Evolutionary conservation across 2,888 invertebrate genomes (phyloP), one percentile per base, ranked within the genome.

Genomic region (Oxycera nigricornis): DNA sequence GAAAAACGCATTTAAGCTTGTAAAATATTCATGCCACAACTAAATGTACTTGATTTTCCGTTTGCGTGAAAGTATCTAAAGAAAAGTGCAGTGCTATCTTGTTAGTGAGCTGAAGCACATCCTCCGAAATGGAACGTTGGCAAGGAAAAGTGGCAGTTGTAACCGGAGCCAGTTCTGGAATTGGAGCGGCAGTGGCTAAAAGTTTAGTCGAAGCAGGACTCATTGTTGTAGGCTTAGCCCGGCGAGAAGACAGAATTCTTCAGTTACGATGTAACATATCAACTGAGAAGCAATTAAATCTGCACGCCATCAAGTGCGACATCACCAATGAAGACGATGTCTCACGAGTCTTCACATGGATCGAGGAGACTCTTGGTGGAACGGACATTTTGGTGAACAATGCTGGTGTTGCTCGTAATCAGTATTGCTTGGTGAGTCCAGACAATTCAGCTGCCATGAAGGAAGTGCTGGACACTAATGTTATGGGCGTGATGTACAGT

Each of bases 141-240:
- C 79, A 80, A 4, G 89, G 88, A 73, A 88, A 88, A 81, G 87
- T 89, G 0, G 90, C 90, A 0, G 85, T 91, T 59, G 90, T 91
- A 61, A 90, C 90, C 0, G 90, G 90, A 1, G 89, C 89, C 9
- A 90, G 90, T 81, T 84, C 87, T 0, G 90, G 90, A 0, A 90
- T 90, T 74, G 90, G 88, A 9, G 87, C 86, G 1, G 87, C 86
- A 0, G 83, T 87, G 61, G 81, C 82, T 22, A 81, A 81, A 67
- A 82, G 84, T 65, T 81, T 89, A 30, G 85, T 86, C 0, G 80
- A 83, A 52, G 81, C 83, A 26, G 90, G 89, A 0, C 79, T 90
- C 78, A 85, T 85, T 67, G 89, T 90, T 0, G 85, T 89, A 1
- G 89, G 88, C 0, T 81, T 89, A 77, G 88, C 88, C 0, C 81